phyloP scores from a whole-genome alignment of 2,888 invertebrate genomes.

The Phaedon cochleariae region DNA sequence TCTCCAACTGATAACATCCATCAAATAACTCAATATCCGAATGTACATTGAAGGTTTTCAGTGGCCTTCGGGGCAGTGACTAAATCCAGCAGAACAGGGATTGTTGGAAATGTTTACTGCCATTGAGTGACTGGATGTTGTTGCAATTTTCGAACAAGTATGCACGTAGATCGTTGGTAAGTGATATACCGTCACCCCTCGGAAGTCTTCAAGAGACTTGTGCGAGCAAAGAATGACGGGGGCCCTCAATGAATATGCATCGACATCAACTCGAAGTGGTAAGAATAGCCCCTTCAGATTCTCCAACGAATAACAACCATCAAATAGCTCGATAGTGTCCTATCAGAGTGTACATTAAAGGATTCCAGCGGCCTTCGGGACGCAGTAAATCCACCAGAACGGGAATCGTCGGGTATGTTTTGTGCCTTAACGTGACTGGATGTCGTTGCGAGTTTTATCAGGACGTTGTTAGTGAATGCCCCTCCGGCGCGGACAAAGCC shows the following conservation, averaged over 20 bases:
- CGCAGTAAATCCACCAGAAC: slow-evolving; percentile 40
- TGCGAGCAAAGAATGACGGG: no score
- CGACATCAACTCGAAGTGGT: no score
- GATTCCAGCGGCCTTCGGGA: slow-evolving; percentile 38
- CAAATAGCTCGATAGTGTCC: slow-evolving; percentile 39
- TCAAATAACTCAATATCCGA: slow-evolving; percentile 40
- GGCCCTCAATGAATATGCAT: no score
- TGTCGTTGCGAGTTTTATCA: slow-evolving; percentile 48
- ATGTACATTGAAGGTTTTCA: slow-evolving; percentile 38
- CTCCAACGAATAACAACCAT: slow-evolving; percentile 36
- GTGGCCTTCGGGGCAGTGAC: slow-evolving; percentile 38
- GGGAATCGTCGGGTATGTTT: slow-evolving; percentile 39
- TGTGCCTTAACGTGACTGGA: slow-evolving; percentile 42
- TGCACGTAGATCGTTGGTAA: no score
- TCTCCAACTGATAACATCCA: slow-evolving; percentile 33
- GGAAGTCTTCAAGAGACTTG: no score
- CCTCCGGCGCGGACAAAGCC: slow-evolving; percentile 50
- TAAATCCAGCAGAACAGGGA: slow-evolving; percentile 39
- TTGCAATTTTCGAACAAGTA: no score
- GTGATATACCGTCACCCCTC: no score
- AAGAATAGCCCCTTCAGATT: not conserved
- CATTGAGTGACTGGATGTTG: slow-evolving; percentile 39
- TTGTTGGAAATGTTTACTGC: slow-evolving; percentile 41
- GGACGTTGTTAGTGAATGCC: slow-evolving; percentile 46
- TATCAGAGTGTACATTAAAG: slow-evolving; percentile 39